Conservation (phyloP, 1,140 invertebrate genomes). For the Scaptomyza pallida region DNA sequence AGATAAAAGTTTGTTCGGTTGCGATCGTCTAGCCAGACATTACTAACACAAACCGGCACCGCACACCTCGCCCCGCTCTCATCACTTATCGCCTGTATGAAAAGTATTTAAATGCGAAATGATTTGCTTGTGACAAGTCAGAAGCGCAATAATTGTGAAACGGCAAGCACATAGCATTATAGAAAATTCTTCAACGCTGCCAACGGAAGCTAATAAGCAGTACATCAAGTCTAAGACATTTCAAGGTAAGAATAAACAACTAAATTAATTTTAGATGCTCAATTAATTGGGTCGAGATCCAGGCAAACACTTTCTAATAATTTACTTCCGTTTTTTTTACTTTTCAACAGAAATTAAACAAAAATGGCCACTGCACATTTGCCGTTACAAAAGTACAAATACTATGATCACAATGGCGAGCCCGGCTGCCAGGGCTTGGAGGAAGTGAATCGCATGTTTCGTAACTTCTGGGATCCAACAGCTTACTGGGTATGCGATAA, state of each 20-base stretch:
- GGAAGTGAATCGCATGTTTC: conserved; percentile 77
- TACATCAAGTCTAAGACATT: background rate
- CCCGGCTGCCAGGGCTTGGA: conserved; percentile 77
- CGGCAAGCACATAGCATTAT: conserved; percentile 40
- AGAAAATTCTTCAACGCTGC: conserved; percentile 17
- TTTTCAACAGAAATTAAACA: background rate
- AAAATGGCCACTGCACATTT: conserved; percentile 57
- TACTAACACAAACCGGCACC: conserved; percentile 48
- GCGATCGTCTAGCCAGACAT: conserved; percentile 43
- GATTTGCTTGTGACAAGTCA: conserved; percentile 73
- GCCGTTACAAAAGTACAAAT: conserved; percentile 67
- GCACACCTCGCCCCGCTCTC: background rate
- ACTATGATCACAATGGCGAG: conserved; percentile 72
- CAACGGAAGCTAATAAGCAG: conserved; percentile 16
- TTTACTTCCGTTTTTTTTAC: conserved; percentile 9
- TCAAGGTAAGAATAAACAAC: conserved; percentile 18
- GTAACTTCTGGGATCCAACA: conserved; percentile 81
- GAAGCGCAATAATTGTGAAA: conserved; percentile 73
- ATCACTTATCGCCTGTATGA: conserved; percentile 1
- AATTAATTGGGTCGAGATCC: conserved; percentile 1
- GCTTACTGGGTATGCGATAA: conserved; percentile 77
- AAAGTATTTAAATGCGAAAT: conserved; percentile 75
- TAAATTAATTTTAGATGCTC: conserved; percentile 9
- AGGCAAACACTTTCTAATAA: conserved; percentile 12
- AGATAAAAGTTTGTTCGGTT: conserved; percentile 40